These are phyloP conservation scores for Tiliqua scincoides DNA, from an alignment of 2,113 vertebrate genomes.

Conservation along the genomic window DNA sequence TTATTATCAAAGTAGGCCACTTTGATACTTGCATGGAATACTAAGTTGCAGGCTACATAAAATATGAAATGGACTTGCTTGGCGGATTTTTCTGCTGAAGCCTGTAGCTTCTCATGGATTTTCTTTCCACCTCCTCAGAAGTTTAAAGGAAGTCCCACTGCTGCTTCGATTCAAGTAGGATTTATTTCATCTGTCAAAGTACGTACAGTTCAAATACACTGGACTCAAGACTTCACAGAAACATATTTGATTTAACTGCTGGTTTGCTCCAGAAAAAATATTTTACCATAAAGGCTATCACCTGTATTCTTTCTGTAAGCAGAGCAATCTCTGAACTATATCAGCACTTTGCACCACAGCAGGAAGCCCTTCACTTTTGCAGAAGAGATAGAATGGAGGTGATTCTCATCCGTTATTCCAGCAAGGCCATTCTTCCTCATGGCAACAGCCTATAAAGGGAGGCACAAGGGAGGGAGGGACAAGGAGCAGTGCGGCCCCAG, in stretches of 20 bases:
- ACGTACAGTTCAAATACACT: slow-evolving; percentile 33
- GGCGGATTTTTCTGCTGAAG: neutral
- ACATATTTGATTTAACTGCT: slow-evolving; percentile 26
- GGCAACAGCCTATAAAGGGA: neutral
- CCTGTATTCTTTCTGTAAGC: slow-evolving; percentile 19
- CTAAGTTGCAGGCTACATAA: slow-evolving; percentile 27
- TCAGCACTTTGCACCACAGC: neutral
- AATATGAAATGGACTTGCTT: neutral
- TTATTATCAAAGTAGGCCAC: neutral
- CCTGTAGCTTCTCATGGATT: slow-evolving; percentile 7
- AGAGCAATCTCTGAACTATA: slow-evolving; percentile 14
- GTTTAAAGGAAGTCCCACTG: slow-evolving; percentile 13
- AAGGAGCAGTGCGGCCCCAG: too few species aligned
- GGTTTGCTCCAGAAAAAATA: slow-evolving; percentile 6
- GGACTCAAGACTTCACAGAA: slow-evolving; percentile 33
- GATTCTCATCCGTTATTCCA: neutral
- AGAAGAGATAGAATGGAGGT: neutral
- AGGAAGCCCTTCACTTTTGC: neutral
- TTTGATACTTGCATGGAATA: slow-evolving; percentile 3
- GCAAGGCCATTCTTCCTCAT: too few species aligned
- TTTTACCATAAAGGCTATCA: neutral
- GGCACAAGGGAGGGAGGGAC: neutral
- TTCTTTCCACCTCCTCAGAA: slow-evolving; percentile 29
- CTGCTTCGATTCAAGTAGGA: slow-evolving; percentile 23
- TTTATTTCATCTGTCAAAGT: slow-evolving; percentile 26